A percentile compares a stretch with the other conserved stretches of the same genome.
Conservation (phyloP, 2,797 vertebrate species). For the Oreochromis grahami region DNA sequence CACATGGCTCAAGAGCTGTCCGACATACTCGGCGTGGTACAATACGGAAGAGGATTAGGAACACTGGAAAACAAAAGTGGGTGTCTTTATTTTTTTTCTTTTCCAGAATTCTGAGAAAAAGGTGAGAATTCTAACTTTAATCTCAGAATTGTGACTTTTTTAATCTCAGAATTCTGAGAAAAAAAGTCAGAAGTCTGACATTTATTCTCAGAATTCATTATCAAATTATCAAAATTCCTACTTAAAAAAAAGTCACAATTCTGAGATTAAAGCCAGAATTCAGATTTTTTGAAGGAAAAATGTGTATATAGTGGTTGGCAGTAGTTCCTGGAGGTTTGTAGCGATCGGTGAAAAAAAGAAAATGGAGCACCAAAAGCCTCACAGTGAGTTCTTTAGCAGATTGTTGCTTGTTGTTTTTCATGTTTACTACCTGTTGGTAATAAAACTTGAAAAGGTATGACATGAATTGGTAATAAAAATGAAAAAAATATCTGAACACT, state of each 20-base stretch:
- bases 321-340: background rate
- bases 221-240: too few species aligned
- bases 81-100: background rate
- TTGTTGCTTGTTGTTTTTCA: background rate
- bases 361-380: background rate
- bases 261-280: background rate
- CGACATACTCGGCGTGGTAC: fast-evolving
- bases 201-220: too few species aligned
- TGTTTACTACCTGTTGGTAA: background rate
- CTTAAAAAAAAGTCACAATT: background rate
- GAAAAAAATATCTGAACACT: background rate
- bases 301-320: background rate
- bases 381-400: background rate
- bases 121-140: background rate
- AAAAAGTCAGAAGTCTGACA: too few species aligned
- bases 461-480: background rate
- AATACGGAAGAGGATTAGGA: background rate
- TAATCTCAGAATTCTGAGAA: too few species aligned
- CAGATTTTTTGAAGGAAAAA: background rate
- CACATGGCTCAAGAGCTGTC: background rate
- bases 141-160: background rate
- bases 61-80: background rate
- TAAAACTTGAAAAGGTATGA: background rate
- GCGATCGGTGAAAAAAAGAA: fast-evolving
- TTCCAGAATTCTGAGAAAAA: background rate